These are phyloP conservation scores for Sisor rabdophorus DNA, from an alignment of 2,113 vertebrate species.

Conservation along the genomic window DNA sequence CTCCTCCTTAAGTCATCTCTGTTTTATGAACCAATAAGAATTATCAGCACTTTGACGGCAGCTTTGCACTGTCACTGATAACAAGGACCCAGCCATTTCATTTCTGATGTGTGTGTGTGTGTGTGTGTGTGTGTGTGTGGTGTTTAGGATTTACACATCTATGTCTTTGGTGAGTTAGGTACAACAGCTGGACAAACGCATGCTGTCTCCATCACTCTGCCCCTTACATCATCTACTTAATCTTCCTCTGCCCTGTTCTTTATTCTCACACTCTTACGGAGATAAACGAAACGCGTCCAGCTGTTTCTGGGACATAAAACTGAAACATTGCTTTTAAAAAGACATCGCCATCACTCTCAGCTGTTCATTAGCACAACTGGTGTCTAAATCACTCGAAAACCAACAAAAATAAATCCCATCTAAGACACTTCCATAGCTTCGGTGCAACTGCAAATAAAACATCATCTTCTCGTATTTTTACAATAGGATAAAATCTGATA, in stretches of 20 bases:
- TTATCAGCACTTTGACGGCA: background rate
- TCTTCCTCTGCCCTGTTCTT: background rate
- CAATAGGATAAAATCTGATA: conserved; percentile 2
- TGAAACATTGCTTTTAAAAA: conserved; percentile 48
- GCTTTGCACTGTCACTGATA: conserved; percentile 26
- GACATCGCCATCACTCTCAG: background rate
- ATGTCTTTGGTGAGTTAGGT: background rate
- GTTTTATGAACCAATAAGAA: background rate
- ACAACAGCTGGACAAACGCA: background rate
- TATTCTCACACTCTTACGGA: background rate
- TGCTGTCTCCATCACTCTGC: background rate
- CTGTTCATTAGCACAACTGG: background rate
- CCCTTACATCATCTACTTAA: background rate
- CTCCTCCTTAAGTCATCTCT: background rate
- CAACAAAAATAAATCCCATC: background rate
- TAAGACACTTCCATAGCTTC: background rate
- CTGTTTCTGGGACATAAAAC: conserved; percentile 62
- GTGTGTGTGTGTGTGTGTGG: too few relatives aligned
- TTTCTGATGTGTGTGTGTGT: too few relatives aligned
- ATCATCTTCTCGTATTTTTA: conserved; percentile 15
- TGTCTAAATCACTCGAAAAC: conserved; percentile 2
- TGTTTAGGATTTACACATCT: too few relatives aligned
- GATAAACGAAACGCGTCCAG: conserved; percentile 48
- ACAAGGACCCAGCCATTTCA: background rate
- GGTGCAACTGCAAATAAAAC: background rate